phyloP scores from a whole-genome alignment of 2,113 vertebrate genomes.

The Columba livia region DNA sequence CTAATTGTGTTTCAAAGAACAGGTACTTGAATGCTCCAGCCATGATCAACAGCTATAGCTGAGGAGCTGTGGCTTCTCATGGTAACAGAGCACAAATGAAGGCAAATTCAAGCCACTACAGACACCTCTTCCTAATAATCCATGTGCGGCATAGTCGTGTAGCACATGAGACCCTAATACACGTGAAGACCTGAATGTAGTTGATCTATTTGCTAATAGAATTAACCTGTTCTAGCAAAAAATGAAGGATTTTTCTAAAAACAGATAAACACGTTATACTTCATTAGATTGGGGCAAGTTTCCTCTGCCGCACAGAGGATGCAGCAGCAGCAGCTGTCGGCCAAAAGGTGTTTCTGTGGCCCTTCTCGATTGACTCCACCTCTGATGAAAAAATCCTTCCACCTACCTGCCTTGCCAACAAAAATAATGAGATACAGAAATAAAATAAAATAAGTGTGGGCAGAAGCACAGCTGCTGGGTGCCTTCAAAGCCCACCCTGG shows the following conservation, averaged over 20 bases:
- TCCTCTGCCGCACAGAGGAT: not conserved
- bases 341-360: not conserved
- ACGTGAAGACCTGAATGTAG: not conserved
- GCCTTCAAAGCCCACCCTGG: not conserved
- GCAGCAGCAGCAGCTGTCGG: not conserved
- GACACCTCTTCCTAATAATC: not conserved
- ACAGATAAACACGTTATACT: not conserved
- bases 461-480: not conserved
- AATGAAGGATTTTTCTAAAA: not conserved
- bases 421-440: not conserved
- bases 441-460: not conserved
- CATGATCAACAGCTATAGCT: not conserved
- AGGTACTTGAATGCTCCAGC: not conserved
- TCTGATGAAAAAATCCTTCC: not conserved
- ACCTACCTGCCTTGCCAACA: not conserved
- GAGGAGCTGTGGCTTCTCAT: not conserved
- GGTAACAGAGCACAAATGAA: not conserved
- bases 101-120: not conserved
- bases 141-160: rapidly evolving
- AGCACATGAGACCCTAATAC: rapidly evolving
- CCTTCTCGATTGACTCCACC: not conserved
- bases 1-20: not conserved
- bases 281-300: not conserved
- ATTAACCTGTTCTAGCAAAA: not conserved
- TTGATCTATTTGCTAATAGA: not conserved